A percentile compares a stretch with the other conserved stretches of the same genome.
Conservation (phyloP, 64 coral and sea anemone genomes). For the Hydrozoanthus tunicans region DNA sequence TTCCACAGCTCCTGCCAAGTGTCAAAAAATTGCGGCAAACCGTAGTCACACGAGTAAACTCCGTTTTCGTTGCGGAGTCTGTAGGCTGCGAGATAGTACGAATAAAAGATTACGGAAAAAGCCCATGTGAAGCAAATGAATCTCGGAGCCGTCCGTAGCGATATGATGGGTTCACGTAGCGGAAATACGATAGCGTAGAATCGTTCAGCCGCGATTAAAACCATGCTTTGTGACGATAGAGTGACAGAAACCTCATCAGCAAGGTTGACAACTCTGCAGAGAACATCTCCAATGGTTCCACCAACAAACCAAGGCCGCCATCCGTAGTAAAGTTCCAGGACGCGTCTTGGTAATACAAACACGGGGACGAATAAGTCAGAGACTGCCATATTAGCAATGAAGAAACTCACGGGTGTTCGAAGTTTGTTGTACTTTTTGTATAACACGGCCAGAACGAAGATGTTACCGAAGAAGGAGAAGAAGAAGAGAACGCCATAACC, state of each 20-base stretch:
- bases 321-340: not conserved
- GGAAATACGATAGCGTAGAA: slow-evolving; percentile 56
- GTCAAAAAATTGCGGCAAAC: not conserved
- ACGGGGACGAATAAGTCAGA: slow-evolving; percentile 46
- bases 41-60: not conserved
- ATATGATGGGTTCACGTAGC: slow-evolving; percentile 4
- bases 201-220: slow-evolving; percentile 37
- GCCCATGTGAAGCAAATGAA: not conserved
- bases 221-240: too few relatives aligned
- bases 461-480: slow-evolving; percentile 36
- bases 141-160: not conserved
- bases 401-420: slow-evolving; percentile 23
- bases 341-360: slow-evolving; percentile 27
- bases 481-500: not conserved
- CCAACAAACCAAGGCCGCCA: slow-evolving; percentile 8
- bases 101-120: not conserved
- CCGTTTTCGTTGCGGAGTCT: not conserved
- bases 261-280: slow-evolving; percentile 41
- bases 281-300: not conserved
- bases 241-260: too few relatives aligned
- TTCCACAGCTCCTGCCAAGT: not conserved
- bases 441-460: slow-evolving; percentile 12
- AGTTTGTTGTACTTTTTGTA: not conserved
- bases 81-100: not conserved
- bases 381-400: slow-evolving; percentile 72